A percentile compares a stretch with the other conserved stretches of the same genome.
These are phyloP conservation scores for Papilio dardanus DNA, from an alignment of 1,140 invertebrate species.

Conservation along the genomic window DNA sequence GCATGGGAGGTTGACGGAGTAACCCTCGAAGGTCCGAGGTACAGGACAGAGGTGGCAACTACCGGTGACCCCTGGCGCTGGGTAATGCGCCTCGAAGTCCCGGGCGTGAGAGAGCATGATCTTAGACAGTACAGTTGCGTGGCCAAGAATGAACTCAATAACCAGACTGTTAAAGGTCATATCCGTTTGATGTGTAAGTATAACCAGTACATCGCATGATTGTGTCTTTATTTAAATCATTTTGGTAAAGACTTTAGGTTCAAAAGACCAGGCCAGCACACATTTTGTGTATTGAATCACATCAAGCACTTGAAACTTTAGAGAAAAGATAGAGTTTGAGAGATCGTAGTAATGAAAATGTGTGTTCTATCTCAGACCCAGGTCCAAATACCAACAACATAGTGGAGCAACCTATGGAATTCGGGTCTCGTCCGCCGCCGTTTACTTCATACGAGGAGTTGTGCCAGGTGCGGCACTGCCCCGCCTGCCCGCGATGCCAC, in stretches of 20 bases:
- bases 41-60: constrained; percentile 85
- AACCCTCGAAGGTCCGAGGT: constrained; percentile 88
- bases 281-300: background rate
- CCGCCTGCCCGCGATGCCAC: constrained; percentile 85
- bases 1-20: constrained; percentile 94
- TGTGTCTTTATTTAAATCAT: background rate
- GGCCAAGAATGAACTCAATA: constrained; percentile 90
- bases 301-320: no score
- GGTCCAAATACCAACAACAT: constrained; percentile 59
- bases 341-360: no score
- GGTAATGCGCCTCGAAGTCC: constrained; percentile 90
- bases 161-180: constrained; percentile 87
- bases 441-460: constrained; percentile 84
- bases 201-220: background rate
- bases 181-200: constrained; percentile 88
- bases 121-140: constrained; percentile 91
- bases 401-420: constrained; percentile 71
- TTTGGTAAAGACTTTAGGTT: no score
- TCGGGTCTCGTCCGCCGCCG: constrained; percentile 83
- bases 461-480: constrained; percentile 84
- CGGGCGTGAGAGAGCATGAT: constrained; percentile 85
- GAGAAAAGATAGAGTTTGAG: no score
- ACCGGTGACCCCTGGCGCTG: constrained; percentile 80
- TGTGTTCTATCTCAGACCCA: constrained; percentile 49
- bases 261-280: background rate